Percentiles rank a stretch among this genome's conserved stretches.
Conservation (phyloP, 2,113 vertebrate genomes). For the Xiphophorus hellerii region DNA sequence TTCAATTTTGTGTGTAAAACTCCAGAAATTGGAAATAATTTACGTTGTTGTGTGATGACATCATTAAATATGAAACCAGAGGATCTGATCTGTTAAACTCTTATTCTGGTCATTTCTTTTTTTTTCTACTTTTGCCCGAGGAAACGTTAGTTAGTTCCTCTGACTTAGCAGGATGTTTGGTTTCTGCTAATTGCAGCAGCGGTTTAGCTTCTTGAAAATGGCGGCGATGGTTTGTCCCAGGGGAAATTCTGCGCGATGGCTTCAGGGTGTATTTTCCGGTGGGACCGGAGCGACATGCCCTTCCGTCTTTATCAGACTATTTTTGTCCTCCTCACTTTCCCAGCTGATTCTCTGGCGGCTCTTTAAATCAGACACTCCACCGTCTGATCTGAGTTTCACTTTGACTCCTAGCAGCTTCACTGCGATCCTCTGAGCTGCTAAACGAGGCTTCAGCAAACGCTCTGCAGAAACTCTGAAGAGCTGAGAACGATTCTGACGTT, state of each 20-base stretch:
- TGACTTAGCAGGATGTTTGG: neutral
- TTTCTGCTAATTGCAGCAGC: neutral
- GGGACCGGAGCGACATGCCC: conserved; percentile 1
- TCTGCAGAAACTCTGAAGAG: conserved; percentile 1
- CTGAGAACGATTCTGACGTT: conserved; percentile 12
- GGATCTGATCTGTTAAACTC: too few relatives aligned
- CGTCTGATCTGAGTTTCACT: neutral
- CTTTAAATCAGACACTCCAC: conserved; percentile 2
- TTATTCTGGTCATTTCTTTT: too few relatives aligned
- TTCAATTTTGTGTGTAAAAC: too few relatives aligned
- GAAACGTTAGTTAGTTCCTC: too few relatives aligned
- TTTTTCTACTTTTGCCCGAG: too few relatives aligned
- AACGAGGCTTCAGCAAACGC: neutral
- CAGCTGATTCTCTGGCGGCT: conserved; percentile 4
- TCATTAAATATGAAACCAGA: too few relatives aligned
- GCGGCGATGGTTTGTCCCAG: neutral
- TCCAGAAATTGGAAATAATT: too few relatives aligned
- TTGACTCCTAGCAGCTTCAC: neutral
- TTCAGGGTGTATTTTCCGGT: conserved; percentile 3
- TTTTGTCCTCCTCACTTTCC: conserved; percentile 1
- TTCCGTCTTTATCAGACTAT: neutral
- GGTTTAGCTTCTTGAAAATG: neutral
- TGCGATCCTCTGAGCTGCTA: neutral
- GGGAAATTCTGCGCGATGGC: neutral
- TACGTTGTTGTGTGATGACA: too few relatives aligned